Conservation (phyloP, 1,140 invertebrate species). For the Oscheius sp. region DNA sequence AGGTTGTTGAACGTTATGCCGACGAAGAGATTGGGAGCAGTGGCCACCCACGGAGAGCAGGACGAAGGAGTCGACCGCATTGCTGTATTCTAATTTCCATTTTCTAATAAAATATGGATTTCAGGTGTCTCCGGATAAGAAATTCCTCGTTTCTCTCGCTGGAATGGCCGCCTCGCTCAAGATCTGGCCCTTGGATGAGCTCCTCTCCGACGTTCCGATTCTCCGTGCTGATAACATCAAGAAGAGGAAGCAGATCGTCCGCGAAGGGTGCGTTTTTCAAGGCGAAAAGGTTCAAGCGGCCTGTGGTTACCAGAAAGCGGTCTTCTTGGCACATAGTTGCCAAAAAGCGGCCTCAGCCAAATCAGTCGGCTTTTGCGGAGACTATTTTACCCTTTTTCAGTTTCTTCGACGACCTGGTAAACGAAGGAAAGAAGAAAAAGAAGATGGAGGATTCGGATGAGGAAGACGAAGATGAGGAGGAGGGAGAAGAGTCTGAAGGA, state of each 20-base stretch:
- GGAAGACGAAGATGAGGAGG: slow-evolving; percentile 14
- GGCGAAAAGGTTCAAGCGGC: too few species aligned
- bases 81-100: not conserved
- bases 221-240: slow-evolving; percentile 35
- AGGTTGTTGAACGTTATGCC: slow-evolving; percentile 34
- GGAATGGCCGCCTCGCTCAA: slow-evolving; percentile 8
- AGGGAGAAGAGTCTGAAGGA: slow-evolving; percentile 8
- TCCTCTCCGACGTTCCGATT: slow-evolving; percentile 22
- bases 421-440: slow-evolving; percentile 12
- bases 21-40: slow-evolving; percentile 27
- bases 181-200: slow-evolving; percentile 34
- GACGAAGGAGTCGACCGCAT: slow-evolving; percentile 23
- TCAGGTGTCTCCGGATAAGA: slow-evolving; percentile 12
- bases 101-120: not conserved
- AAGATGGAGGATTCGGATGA: slow-evolving; percentile 11
- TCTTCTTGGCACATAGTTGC: too few species aligned
- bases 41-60: slow-evolving; percentile 15
- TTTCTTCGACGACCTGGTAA: slow-evolving; percentile 35
- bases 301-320: too few species aligned
- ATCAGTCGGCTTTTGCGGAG: too few species aligned
- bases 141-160: not conserved
- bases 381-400: not conserved
- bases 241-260: slow-evolving; percentile 29
- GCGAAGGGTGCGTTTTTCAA: slow-evolving; percentile 17
- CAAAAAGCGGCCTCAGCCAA: too few species aligned